Conservation (phyloP, 2,888 invertebrate species). For the Cosmorhoe ocellata region DNA sequence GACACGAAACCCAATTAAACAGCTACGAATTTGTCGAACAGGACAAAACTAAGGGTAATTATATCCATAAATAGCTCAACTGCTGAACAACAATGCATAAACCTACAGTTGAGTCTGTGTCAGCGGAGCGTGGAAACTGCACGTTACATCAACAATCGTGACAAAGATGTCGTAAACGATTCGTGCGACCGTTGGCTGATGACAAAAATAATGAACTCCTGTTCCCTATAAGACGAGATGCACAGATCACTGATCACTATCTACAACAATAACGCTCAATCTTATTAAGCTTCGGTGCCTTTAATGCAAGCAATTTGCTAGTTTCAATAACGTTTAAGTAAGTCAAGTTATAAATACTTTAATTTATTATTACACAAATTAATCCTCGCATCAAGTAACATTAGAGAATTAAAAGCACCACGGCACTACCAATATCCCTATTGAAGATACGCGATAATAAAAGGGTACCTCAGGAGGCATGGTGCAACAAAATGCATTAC, state of each 20-base stretch:
- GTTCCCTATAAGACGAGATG: conserved; percentile 3
- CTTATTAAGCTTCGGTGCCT: too few relatives aligned
- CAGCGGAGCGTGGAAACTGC: conserved; percentile 57
- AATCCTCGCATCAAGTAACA: too few relatives aligned
- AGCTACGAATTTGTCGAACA: neutral
- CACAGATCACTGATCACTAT: too few relatives aligned
- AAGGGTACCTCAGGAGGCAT: conserved; percentile 32
- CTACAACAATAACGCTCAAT: too few relatives aligned
- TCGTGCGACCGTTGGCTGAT: conserved; percentile 57
- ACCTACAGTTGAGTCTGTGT: conserved; percentile 50
- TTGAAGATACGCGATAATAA: neutral
- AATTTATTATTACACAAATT: too few relatives aligned
- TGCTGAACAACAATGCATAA: conserved; percentile 34
- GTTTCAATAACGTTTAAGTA: too few relatives aligned
- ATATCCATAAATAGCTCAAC: conserved; percentile 25
- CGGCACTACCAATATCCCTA: neutral
- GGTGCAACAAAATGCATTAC: conserved; percentile 57
- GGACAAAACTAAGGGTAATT: conserved; percentile 23
- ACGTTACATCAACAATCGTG: conserved; percentile 64
- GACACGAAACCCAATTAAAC: neutral
- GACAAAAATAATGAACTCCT: conserved; percentile 58
- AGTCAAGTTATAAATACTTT: too few relatives aligned
- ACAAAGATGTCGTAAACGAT: conserved; percentile 53
- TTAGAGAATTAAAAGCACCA: neutral
- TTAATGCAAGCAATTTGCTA: too few relatives aligned